Conservation (phyloP, 2,888 invertebrate species). For the Hypomecis atomaria region DNA sequence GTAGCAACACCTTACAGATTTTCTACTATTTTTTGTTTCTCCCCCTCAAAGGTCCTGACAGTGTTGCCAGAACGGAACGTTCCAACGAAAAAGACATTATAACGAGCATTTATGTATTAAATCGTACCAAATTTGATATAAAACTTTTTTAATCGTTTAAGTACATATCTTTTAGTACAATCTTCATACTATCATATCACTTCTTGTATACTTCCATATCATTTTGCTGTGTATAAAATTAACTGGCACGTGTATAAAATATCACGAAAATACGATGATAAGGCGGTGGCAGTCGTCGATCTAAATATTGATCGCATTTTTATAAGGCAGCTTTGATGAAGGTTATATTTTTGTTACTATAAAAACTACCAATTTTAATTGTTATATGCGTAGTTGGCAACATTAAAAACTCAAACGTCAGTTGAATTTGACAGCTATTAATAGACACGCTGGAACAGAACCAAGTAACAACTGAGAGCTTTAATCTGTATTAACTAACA, state of each 20-base stretch:
- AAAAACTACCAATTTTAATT: slow-evolving; percentile 27
- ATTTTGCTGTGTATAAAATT: slow-evolving; percentile 75
- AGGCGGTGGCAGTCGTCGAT: slow-evolving; percentile 41
- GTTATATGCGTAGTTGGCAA: slow-evolving; percentile 28
- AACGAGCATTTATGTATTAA: slow-evolving; percentile 78
- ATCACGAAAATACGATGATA: slow-evolving; percentile 61
- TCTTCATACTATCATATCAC: slow-evolving; percentile 81
- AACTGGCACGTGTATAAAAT: slow-evolving; percentile 70
- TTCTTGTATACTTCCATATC: slow-evolving; percentile 83
- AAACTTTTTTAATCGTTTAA: slow-evolving; percentile 73
- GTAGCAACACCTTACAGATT: slow-evolving; percentile 53
- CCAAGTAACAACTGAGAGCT: slow-evolving; percentile 58
- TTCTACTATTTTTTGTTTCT: slow-evolving; percentile 57
- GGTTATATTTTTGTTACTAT: slow-evolving; percentile 47
- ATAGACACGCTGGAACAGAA: slow-evolving; percentile 30
- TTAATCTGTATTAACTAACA: slow-evolving; percentile 59
- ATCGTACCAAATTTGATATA: slow-evolving; percentile 76
- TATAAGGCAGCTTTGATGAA: slow-evolving; percentile 48
- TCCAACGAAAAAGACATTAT: slow-evolving; percentile 80
- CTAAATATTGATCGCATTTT: slow-evolving; percentile 46
- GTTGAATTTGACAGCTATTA: slow-evolving; percentile 51
- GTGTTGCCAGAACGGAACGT: slow-evolving; percentile 71
- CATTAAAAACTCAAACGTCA: slow-evolving; percentile 34
- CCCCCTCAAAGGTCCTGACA: slow-evolving; percentile 52
- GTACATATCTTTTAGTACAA: slow-evolving; percentile 84